Evolutionary conservation across 2,888 invertebrate genomes (phyloP), one percentile per base, ranked within the genome.

Genomic region (Phalangium opilio): DNA sequence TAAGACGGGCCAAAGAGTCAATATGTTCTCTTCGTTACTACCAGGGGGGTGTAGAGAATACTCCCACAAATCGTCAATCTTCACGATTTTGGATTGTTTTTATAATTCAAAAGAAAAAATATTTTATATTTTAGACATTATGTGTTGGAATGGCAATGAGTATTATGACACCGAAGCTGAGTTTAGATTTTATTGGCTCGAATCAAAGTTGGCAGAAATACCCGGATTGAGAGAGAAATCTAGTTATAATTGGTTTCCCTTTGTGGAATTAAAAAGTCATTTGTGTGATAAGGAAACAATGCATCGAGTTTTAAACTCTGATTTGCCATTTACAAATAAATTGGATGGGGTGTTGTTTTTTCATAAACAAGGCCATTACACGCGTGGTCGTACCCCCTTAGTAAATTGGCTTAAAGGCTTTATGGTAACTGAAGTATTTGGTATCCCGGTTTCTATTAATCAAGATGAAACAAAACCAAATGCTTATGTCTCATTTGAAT

Each of bases 281-380:
- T 50, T 57, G 2, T 62, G 69, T 41, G 40, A 57, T 1, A 32
- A 51, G 4, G 60, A 59, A 47, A 58, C 50, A 44, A 62, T 63
- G 40, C 48, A 70, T 64, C 53, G 58, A 61, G 34, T 45, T 11
- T n/a, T 58, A 7, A 41, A 14, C 10, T 48, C 52, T 15, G 44
- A 51, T 10, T 38, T 57, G 36, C 56, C 57, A 17, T 58, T 59
- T 33, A 14, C 43, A 21, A 40, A 36, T 19, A 44, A 53, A 43
- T 64, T 90, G 45, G 95, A 95, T 66, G 96, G 96, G 0, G 64
- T 91, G 34, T 68, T 95, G 45, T 95, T 96, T 68, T 96, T 83
- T 66, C 90, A 95, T 66, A 81, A 80, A 58, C 72, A 77, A 51
- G 77, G 79, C 0, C 77, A 78, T 57, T 96, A 96, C 62, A 73